Evolutionary conservation across 2,888 invertebrate species (phyloP).

Genomic region (Cosmia trapezina): DNA sequence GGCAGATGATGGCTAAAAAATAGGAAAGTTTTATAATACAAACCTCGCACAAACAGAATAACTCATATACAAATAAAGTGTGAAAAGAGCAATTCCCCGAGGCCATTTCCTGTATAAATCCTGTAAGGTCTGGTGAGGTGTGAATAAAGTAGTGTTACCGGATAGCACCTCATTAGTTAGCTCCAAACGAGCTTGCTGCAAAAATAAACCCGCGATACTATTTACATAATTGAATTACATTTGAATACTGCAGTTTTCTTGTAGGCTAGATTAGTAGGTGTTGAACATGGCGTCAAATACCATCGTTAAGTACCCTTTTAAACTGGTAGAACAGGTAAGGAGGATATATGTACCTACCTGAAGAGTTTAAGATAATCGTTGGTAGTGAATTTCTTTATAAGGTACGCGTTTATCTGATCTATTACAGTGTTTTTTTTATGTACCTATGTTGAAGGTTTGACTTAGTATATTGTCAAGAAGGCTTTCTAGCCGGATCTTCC

Average conservation of each 20-base stretch:
- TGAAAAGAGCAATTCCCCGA: slow-evolving; percentile 34
- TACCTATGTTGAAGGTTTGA: not conserved
- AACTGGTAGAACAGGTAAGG: slow-evolving; percentile 12
- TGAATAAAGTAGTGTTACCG: slow-evolving; percentile 55
- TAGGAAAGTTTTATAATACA: not conserved
- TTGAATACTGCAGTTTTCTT: slow-evolving; percentile 62
- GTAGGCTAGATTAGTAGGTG: slow-evolving; percentile 45
- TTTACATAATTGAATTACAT: slow-evolving; percentile 67
- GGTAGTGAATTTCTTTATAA: too few relatives aligned
- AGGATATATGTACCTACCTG: slow-evolving; percentile 11
- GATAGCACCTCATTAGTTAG: slow-evolving; percentile 59
- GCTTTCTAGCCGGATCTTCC: not conserved
- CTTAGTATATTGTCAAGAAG: not conserved
- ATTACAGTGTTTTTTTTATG: too few relatives aligned
- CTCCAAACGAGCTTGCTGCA: slow-evolving; percentile 47
- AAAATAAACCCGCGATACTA: slow-evolving; percentile 57
- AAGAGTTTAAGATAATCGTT: slow-evolving; percentile 18
- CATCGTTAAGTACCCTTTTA: slow-evolving; percentile 32
- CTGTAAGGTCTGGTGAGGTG: slow-evolving; percentile 44
- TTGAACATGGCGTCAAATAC: slow-evolving; percentile 44
- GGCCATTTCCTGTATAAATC: slow-evolving; percentile 54
- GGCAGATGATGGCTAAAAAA: not conserved
- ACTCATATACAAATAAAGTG: slow-evolving; percentile 37
- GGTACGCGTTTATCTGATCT: too few relatives aligned
- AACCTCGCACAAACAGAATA: slow-evolving; percentile 27